phyloP scores from a whole-genome alignment of 2,113 vertebrate genomes.

The Sinocyclocheilus maitianheensis region DNA sequence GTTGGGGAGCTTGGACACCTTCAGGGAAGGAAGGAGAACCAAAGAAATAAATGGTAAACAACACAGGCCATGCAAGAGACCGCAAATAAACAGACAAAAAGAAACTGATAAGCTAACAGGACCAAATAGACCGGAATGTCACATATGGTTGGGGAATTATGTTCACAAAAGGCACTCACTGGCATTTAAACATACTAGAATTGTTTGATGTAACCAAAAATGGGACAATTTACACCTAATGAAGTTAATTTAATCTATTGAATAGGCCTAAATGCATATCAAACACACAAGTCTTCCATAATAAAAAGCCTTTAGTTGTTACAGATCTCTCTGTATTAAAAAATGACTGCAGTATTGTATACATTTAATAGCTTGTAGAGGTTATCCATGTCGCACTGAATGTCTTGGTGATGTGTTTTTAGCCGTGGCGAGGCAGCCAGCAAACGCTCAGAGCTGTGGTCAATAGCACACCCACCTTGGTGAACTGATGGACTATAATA shows the following conservation, averaged over 20 bases:
- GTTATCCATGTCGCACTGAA: constrained; percentile 25
- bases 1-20: constrained; percentile 98
- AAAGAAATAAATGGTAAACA: constrained; percentile 63
- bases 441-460: constrained; percentile 82
- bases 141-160: not conserved
- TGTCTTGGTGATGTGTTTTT: constrained; percentile 64
- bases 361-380: not conserved
- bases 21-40: constrained; percentile 70
- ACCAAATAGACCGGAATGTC: not conserved
- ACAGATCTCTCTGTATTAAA: not conserved
- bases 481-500: constrained; percentile 99
- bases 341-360: not conserved
- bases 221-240: not conserved
- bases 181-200: not conserved
- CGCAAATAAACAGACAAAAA: constrained; percentile 18
- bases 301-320: not conserved
- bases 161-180: constrained; percentile 22
- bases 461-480: constrained; percentile 94
- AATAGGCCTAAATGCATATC: not conserved
- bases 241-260: not conserved
- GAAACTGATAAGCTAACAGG: constrained; percentile 27
- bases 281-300: not conserved
- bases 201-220: not conserved
- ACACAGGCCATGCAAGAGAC: constrained; percentile 37
- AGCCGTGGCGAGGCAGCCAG: constrained; percentile 82